Evolutionary conservation across 2,113 vertebrate species (phyloP).

Genomic region (Probosciger aterrimus): DNA sequence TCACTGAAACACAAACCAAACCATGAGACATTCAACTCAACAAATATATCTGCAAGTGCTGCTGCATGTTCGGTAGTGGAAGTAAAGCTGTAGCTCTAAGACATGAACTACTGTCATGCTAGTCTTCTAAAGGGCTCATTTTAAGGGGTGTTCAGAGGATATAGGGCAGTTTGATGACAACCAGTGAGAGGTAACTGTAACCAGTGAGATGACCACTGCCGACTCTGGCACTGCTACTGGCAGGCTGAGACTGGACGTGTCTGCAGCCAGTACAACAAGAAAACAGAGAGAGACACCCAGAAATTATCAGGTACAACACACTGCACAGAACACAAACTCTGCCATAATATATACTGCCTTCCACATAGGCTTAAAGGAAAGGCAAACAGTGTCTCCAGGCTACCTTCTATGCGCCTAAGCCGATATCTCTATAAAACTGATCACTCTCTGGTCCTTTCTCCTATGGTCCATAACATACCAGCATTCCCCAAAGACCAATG

Average conservation of each 20-base stretch:
- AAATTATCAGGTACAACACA: background rate
- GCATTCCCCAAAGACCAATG: background rate
- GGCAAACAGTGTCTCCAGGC: background rate
- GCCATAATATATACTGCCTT: background rate
- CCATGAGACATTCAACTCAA: background rate
- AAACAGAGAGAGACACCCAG: background rate
- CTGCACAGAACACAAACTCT: background rate
- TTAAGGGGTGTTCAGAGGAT: background rate
- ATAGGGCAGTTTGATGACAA: background rate
- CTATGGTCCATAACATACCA: background rate
- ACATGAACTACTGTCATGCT: background rate
- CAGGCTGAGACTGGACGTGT: background rate
- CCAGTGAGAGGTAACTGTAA: background rate
- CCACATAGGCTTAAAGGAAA: background rate
- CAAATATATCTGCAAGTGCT: background rate
- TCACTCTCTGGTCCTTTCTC: background rate
- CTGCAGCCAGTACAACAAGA: background rate
- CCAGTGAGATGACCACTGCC: background rate
- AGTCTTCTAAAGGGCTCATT: background rate
- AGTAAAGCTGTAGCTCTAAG: background rate
- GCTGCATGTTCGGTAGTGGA: background rate
- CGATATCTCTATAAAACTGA: background rate
- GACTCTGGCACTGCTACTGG: background rate
- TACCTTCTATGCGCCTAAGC: background rate
- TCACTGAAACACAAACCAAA: background rate